Base-by-base conservation (phyloP, 2,113 vertebrate genomes). In the Raphicerus campestris region DNA sequence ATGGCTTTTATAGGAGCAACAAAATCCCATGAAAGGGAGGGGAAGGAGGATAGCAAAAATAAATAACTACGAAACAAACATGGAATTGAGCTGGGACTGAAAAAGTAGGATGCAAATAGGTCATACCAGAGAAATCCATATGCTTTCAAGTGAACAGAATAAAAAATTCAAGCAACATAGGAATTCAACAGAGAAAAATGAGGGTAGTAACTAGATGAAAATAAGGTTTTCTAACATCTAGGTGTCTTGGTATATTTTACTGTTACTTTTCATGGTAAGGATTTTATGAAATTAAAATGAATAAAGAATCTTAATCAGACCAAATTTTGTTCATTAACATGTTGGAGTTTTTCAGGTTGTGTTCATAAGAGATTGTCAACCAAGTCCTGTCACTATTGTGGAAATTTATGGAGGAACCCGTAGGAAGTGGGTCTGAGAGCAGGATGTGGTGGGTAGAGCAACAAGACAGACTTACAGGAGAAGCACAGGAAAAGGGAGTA, bases 281-380 rank as follows among this genome's bases (percentile, higher is more conserved):
- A 96, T 97, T 98, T 97, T 98, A 95, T 98, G 95, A 97, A 97
- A 98, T 97, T 95, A 97, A 97, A 98, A 98, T 98, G 91, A 97
- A 97, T 96, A 96, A 98, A 92, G 26, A 97, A 85, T 8, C 77
- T 98, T 97, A 97, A 98, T 86, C 3, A 91, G 19, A 94, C 55
- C 93, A 98, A 93, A 30, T 96, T 94, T 88, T 98, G 94, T 97
- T 97, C 98, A 97, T 88, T 97, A 96, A 75, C 92, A 98, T 35
- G 5, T 35, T 51, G 11, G 49, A 8, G 0, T n/a, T 98, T 70
- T 97, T 98, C 83, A 96, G 90, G 61, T 96, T 96, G 94, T 97
- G 87, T 97, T 93, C 53, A 88, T 14, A 90, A 91, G 2, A 91
- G 5, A 66, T 7, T 92, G 15, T 3, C 15, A n/a, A 70, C 19